Evolutionary conservation across 2,113 vertebrate species (phyloP).

Genomic region (Oncorhynchus tshawytscha): DNA sequence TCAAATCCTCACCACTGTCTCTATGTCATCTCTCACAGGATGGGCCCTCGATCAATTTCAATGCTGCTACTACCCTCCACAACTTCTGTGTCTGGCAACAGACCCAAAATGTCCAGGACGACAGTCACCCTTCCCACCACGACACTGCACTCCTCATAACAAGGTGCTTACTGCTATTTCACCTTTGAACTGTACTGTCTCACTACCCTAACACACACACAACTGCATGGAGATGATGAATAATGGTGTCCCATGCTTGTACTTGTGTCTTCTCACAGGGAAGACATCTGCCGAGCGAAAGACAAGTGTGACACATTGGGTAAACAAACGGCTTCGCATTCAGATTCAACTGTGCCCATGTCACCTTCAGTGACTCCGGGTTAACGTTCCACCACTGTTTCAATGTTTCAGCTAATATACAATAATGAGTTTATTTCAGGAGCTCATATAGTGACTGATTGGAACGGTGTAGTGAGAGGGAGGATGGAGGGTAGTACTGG

Average conservation of each 20-base stretch:
- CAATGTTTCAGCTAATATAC: no score
- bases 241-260: background rate
- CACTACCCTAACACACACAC: background rate
- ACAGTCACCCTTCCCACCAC: constrained; percentile 89
- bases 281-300: constrained; percentile 95
- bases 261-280: constrained; percentile 72
- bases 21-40: constrained; percentile 70
- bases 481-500: constrained; percentile 44
- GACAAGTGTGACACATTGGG: constrained; percentile 97
- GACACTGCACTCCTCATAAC: constrained; percentile 97
- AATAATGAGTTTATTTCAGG: background rate
- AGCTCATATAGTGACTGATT: background rate
- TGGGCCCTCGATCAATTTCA: constrained; percentile 89
- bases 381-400: constrained; percentile 10
- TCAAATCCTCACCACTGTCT: background rate
- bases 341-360: constrained; percentile 3
- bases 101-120: constrained; percentile 86
- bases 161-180: constrained; percentile 70
- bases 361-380: no score
- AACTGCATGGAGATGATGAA: background rate
- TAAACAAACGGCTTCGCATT: constrained; percentile 62
- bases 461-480: background rate
- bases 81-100: constrained; percentile 98
- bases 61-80: constrained; percentile 88
- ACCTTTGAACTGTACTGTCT: background rate